Evolutionary conservation across 1,140 invertebrate genomes (phyloP).

Genomic region (Ladona fulva): DNA sequence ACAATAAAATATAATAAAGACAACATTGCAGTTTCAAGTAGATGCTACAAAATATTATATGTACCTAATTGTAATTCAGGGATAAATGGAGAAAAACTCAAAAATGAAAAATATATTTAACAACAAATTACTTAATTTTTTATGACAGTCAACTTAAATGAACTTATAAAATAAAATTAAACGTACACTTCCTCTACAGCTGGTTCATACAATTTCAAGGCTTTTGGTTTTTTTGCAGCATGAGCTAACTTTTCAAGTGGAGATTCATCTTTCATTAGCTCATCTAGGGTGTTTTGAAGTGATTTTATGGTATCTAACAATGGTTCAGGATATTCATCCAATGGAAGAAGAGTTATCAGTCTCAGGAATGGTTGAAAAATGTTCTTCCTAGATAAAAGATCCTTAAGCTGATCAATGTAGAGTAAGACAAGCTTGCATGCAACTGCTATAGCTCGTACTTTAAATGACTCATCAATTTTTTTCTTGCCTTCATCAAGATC

Average conservation of each 20-base stretch:
- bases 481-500: background rate
- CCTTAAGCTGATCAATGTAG: constrained; percentile 19
- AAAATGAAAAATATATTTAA: too few relatives aligned
- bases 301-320: constrained; percentile 40
- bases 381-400: constrained; percentile 30
- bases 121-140: too few relatives aligned
- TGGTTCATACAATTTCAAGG: constrained; percentile 74
- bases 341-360: constrained; percentile 41
- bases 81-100: too few relatives aligned
- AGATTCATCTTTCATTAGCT: constrained; percentile 41
- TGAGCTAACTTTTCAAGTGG: constrained; percentile 42
- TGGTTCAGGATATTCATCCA: constrained; percentile 51
- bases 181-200: constrained; percentile 66
- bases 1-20: too few relatives aligned
- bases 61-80: too few relatives aligned
- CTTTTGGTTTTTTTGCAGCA: constrained; percentile 64
- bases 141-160: constrained; percentile 16
- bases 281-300: constrained; percentile 39
- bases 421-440: background rate
- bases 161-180: too few relatives aligned
- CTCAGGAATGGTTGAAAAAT: constrained; percentile 41
- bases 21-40: too few relatives aligned
- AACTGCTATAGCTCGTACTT: constrained; percentile 14
- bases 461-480: constrained; percentile 13
- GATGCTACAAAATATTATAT: too few relatives aligned